Evolutionary conservation across 2,113 vertebrate genomes (phyloP), one percentile per base, ranked within the genome.

Genomic region (Callorhinus ursinus): DNA sequence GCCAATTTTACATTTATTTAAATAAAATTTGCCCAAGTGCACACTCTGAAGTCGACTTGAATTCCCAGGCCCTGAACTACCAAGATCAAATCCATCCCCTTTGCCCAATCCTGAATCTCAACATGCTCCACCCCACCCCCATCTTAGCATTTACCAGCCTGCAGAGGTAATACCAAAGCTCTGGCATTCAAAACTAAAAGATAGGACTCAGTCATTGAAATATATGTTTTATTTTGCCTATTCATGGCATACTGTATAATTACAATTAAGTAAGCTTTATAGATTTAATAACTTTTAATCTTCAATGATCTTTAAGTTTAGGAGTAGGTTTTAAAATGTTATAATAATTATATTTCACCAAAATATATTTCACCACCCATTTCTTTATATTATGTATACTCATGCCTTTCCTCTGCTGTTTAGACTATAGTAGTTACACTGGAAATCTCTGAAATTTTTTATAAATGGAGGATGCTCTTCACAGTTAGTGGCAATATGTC

Each of bases 1-100:
- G 81, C 53, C 61, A 49, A 19, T 57, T 96, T 93, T 92, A 18
- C 2, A 24, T 87, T 96, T 83, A 63, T 90, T 97, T 93, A 92
- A 74, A 79, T 88, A 84, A 76, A 95, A 88, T 13, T 76, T 61
- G 53, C 5, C 36, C 72, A 88, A 72, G 10, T 46, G 4, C 46
- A 26, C 7, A 77, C n/a, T 61, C 16, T 88, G 16, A 90, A 90
- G n/a, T 82, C 22, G 19, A 26, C 49, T 33, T 90, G 46, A 90
- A 90, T 94, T 81, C 33, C 26, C 71, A 96, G 84, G 13, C 24
- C 13, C 42, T 79, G 36, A 95, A 69, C 74, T n/a, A 65, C 16
- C 74, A 61, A 65, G 31, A 95, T 82, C 14, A 79, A 93, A 96
- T 63, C 14, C 19, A 59, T 49, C 5, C 36, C 28, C 71, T 77